These are phyloP conservation scores for Heteractis magnifica DNA, from an alignment of 92 coral and sea anemone genomes.

Conservation along the genomic window DNA sequence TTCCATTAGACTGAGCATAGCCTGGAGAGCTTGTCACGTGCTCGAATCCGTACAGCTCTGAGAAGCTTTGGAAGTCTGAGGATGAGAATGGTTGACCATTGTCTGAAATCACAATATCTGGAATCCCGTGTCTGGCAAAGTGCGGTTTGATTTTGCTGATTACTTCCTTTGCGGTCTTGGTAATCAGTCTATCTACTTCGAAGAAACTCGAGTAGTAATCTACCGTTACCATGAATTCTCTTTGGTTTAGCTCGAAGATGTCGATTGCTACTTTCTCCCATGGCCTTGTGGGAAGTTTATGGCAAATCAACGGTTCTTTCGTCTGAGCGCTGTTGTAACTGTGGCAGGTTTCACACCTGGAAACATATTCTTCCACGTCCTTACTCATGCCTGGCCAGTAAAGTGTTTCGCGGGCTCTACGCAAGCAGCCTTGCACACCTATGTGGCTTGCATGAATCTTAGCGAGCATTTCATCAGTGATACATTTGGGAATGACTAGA, in stretches of 20 bases:
- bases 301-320: slow-evolving; percentile 51
- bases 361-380: slow-evolving; percentile 43
- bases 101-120: slow-evolving; percentile 55
- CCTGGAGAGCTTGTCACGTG: slow-evolving; percentile 61
- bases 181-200: slow-evolving; percentile 43
- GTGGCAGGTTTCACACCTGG: slow-evolving; percentile 63
- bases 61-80: slow-evolving; percentile 36
- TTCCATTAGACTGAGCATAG: slow-evolving; percentile 62
- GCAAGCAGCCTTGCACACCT: slow-evolving; percentile 61
- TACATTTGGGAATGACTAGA: slow-evolving; percentile 42
- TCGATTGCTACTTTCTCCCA: slow-evolving; percentile 36
- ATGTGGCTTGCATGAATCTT: slow-evolving; percentile 55
- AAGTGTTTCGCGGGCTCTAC: slow-evolving; percentile 55
- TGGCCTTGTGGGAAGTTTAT: slow-evolving; percentile 31
- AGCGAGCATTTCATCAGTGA: slow-evolving; percentile 34
- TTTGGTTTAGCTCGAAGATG: slow-evolving; percentile 47
- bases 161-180: slow-evolving; percentile 55
- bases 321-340: slow-evolving; percentile 34
- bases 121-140: slow-evolving; percentile 43
- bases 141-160: slow-evolving; percentile 46
- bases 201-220: slow-evolving; percentile 63
- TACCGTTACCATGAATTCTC: slow-evolving; percentile 50
- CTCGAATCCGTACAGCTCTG: slow-evolving; percentile 48
- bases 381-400: slow-evolving; percentile 61
- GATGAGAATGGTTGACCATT: slow-evolving; percentile 59